Base-by-base conservation (phyloP, 2,888 invertebrate species). In the Drosophila pseudotakahashii region DNA sequence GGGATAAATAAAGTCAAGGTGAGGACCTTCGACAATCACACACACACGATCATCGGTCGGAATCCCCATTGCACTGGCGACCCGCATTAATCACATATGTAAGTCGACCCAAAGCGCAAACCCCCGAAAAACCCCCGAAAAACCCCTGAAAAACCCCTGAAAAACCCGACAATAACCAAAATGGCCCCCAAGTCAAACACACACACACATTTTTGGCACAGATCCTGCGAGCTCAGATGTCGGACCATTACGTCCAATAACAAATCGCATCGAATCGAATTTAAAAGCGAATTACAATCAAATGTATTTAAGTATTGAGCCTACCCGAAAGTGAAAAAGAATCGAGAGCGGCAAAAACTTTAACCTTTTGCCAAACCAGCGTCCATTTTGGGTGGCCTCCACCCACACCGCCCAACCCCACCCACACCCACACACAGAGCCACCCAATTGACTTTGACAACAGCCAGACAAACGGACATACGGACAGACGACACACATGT, bases 201-300 rank as follows among this genome's bases (percentile, higher is more conserved):
- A 54, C 19, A 19, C 19, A 19, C 19, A 50, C 39, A 37, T 7
- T 44, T 42, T 36, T 23, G 44, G 39, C 19, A 32, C 37, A 59
- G 47, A 57, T 34, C n/a, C 51, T 47, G 16, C 45, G 51, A 80
- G 78, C 84, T 88, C 89, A 86, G 81, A 84, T 87, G 85, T 87
- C 85, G 80, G 75, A 77, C 78, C 84, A 86, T 86, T 89, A 84
- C 73, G 78, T 80, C 81, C 84, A 86, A 88, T 83, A 84, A 84
- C 88, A 82, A 88, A 84, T 88, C 86, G 87, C 77, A 81, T 77
- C 70, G 80, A 80, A 82, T 79, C 76, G 88, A 82, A 81, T 86
- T 88, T 83, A 88, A 83, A 88, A 83, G 86, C 88, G 88, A 79
- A 88, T 83, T 88, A 83, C 83, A 88, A 83, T 83, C 83, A 86